Evolutionary conservation across 64 coral and sea anemone species (phyloP), one percentile per base, ranked within the genome.

Genomic region (Montipora cactus): DNA sequence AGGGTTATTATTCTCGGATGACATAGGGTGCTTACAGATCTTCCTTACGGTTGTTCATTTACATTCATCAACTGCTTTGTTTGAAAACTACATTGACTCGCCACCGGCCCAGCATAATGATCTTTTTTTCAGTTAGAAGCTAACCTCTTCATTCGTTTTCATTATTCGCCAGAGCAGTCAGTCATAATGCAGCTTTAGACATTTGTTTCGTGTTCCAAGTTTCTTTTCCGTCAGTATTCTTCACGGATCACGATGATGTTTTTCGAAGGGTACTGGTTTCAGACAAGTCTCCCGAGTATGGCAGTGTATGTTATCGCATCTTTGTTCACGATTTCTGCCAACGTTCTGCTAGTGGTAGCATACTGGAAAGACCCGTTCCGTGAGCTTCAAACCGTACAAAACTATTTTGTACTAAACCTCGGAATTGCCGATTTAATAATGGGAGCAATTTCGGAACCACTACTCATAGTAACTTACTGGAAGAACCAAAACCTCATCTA

Each of bases 351-450:
- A 21, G 49, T 70, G 3, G 62, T 93, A 16, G 49, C 92, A 3
- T 93, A 79, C 15, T 49, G 49, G 5, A 87, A 80, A 70, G 92
- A 93, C 57, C 92, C 92, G 12, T 88, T 71, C 44, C 45, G 62
- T 11, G 58, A 93, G 13, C 62, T 93, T 37, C 74, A 28, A 4
- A 88, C 76, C 5, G 83, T 50, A n/a, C 80, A 75, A 47, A 93
- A 93, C 84, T 87, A 88, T 51, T 93, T 50, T 15, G 22, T 93
- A 10, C 7, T 88, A 2, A 93, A 93, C 57, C 25, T 93, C 16
- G 92, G 74, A 5, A 50, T 88, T 14, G 87, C 83, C 44, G 92
- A 93, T 75, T 50, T 93, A 5, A 80, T 93, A 3, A 93, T 93
- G 92, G 92, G 84, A 5, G 92, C 76, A 7, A 47, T 79, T 47